Percentiles rank a stretch among this genome's conserved stretches.
Conservation (phyloP, 2,888 invertebrate genomes). For the Pedicia rivosa region DNA sequence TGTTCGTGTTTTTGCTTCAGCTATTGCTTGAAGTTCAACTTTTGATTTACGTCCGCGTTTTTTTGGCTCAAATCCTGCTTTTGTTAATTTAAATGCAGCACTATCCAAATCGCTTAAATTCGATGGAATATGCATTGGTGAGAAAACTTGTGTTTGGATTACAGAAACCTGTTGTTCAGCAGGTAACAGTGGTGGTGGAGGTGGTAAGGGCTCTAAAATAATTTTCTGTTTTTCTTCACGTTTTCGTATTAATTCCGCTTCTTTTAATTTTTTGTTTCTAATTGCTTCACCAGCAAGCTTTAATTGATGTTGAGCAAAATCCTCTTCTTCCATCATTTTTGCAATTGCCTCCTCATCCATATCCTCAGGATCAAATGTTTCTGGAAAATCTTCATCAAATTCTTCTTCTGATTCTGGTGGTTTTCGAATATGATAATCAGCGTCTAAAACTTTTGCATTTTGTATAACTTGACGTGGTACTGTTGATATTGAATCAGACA, state of each 20-base stretch:
- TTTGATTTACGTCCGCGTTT: slow-evolving; percentile 22
- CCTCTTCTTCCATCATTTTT: slow-evolving; percentile 47
- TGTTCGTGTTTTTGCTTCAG: background rate
- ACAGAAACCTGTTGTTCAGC: slow-evolving; percentile 19
- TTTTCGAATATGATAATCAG: slow-evolving; percentile 28
- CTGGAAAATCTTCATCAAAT: slow-evolving; percentile 25
- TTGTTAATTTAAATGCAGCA: background rate
- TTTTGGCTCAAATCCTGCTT: slow-evolving; percentile 22
- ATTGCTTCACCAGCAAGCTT: slow-evolving; percentile 25
- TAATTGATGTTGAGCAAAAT: slow-evolving; percentile 38
- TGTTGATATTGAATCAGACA: slow-evolving; percentile 26
- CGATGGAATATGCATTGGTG: slow-evolving; percentile 1
- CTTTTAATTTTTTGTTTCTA: slow-evolving; percentile 37
- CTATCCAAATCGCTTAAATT: no score
- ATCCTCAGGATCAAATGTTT: slow-evolving; percentile 32
- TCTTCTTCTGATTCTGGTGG: slow-evolving; percentile 19
- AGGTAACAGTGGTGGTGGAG: slow-evolving; percentile 25
- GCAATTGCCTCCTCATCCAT: slow-evolving; percentile 32
- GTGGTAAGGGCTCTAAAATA: background rate
- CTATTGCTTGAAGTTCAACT: slow-evolving; percentile 5
- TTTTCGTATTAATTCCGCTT: slow-evolving; percentile 34
- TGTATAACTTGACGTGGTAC: slow-evolving; percentile 29
- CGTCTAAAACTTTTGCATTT: slow-evolving; percentile 28
- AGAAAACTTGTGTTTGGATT: background rate
- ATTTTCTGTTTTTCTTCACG: slow-evolving; percentile 31